Percentiles rank a stretch among this genome's conserved stretches.
phyloP scores from a whole-genome alignment of 2,797 vertebrate species.

The Platalea minor region DNA sequence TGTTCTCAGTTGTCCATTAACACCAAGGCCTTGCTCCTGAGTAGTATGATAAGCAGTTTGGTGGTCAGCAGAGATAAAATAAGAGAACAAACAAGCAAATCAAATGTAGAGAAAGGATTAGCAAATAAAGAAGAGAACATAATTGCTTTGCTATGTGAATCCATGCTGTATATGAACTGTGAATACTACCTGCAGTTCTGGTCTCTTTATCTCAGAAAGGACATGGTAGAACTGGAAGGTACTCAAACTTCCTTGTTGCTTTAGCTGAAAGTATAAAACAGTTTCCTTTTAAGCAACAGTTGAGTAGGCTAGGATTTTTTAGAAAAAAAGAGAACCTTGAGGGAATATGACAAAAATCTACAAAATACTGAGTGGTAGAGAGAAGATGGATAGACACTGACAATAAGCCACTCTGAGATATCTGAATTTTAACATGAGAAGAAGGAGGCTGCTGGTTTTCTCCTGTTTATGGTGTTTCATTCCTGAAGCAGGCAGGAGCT shows the following conservation, averaged over 20 bases:
- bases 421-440: neutral
- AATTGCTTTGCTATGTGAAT: neutral
- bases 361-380: neutral
- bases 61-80: neutral
- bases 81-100: neutral
- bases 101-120: neutral
- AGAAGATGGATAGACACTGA: neutral
- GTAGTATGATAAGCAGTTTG: neutral
- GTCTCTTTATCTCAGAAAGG: neutral
- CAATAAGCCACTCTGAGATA: neutral
- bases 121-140: neutral
- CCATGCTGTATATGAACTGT: neutral
- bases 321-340: neutral
- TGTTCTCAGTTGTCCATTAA: neutral
- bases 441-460: neutral
- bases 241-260: neutral
- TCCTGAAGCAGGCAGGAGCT: neutral
- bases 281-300: neutral
- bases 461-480: neutral
- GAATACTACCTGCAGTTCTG: neutral
- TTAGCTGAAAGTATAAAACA: neutral
- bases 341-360: neutral
- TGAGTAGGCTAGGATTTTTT: accelerated
- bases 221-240: neutral
- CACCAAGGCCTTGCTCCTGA: neutral